These are phyloP conservation scores for Equus quagga DNA, from an alignment of 2,113 vertebrate genomes.

Conservation along the genomic window DNA sequence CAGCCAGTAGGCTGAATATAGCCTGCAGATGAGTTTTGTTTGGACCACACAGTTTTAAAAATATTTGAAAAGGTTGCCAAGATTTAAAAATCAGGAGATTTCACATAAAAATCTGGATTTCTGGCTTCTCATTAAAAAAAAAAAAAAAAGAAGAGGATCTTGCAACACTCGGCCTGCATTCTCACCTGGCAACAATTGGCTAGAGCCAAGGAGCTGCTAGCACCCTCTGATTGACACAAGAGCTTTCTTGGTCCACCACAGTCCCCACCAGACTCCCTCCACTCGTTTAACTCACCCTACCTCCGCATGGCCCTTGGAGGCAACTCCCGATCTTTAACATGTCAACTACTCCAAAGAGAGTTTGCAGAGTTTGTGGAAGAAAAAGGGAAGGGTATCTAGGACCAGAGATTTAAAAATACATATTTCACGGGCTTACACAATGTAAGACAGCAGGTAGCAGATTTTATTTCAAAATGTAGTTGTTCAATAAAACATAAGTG, in stretches of 20 bases:
- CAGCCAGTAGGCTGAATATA: constrained; percentile 71
- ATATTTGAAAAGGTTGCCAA: constrained; percentile 75
- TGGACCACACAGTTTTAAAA: constrained; percentile 81
- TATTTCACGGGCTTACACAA: background rate
- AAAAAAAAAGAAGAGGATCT: background rate
- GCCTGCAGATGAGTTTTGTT: constrained; percentile 75
- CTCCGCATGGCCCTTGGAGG: background rate
- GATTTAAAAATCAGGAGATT: constrained; percentile 78
- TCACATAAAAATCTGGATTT: constrained; percentile 72
- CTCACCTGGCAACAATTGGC: constrained; percentile 49
- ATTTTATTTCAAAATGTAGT: constrained; percentile 4
- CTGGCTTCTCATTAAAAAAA: constrained; percentile 34
- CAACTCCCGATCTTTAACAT: constrained; percentile 5
- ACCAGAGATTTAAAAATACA: background rate
- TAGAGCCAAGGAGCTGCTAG: background rate
- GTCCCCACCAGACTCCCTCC: background rate
- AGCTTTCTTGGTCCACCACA: constrained; percentile 33
- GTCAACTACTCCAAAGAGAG: constrained; percentile 9
- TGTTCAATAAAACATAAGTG: background rate
- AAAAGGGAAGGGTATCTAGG: background rate
- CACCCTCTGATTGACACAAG: background rate
- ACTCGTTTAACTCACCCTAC: background rate
- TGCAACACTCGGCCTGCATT: background rate
- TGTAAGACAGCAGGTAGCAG: background rate
- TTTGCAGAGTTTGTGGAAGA: background rate